phyloP scores from a whole-genome alignment of 2,797 vertebrate genomes.

The Pipistrellus nathusii region DNA sequence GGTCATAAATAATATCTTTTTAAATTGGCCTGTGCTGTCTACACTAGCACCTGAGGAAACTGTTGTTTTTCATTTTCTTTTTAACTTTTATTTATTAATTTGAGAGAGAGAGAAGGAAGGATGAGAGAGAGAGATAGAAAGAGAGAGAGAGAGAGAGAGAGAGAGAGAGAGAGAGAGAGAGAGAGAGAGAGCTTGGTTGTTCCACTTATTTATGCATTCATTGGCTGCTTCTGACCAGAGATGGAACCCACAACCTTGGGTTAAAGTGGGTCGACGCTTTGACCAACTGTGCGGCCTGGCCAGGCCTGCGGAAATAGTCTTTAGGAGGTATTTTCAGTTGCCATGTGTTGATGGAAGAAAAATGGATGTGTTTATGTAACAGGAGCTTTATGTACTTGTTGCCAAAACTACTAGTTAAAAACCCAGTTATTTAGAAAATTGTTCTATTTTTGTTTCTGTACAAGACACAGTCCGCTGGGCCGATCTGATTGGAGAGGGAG shows the following conservation, averaged over 20 bases:
- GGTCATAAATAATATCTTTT: conserved; percentile 23
- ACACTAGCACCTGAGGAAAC: neutral
- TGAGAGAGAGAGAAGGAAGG: neutral
- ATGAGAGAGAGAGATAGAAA: neutral
- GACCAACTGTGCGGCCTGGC: neutral
- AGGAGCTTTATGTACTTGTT: neutral
- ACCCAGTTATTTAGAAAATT: conserved; percentile 11
- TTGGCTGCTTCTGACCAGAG: neutral
- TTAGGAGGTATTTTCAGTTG: neutral
- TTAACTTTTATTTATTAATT: neutral
- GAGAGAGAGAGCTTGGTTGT: neutral
- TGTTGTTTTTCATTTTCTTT: neutral
- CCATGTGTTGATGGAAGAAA: neutral
- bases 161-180: no score
- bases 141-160: no score
- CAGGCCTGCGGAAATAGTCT: neutral
- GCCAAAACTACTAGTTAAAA: neutral
- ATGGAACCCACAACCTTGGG: neutral
- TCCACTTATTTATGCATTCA: neutral
- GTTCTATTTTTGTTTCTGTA: conserved; percentile 2
- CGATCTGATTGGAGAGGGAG: neutral
- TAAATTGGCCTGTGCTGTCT: neutral
- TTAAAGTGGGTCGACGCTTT: neutral
- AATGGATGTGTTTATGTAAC: neutral
- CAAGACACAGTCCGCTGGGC: neutral